Conservation (phyloP, 1,140 invertebrate genomes). For the Ladona fulva region DNA sequence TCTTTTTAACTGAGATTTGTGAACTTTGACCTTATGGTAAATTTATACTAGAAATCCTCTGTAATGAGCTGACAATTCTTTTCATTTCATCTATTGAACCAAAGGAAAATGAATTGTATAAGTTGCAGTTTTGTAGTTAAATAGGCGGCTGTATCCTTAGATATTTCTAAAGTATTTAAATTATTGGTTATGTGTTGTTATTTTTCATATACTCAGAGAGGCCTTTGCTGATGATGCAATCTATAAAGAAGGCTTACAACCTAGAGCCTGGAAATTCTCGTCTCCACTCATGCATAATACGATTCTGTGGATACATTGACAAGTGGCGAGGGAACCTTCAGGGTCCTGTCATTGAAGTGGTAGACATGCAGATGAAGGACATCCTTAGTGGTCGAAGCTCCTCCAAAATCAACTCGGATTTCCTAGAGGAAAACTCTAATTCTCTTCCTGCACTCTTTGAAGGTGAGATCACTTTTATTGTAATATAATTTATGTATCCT, state of each 20-base stretch:
- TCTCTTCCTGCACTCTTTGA: slow-evolving; percentile 61
- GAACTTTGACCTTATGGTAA: too few relatives aligned
- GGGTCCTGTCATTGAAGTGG: slow-evolving; percentile 58
- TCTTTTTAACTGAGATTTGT: too few relatives aligned
- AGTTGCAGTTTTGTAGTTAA: too few relatives aligned
- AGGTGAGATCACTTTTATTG: slow-evolving; percentile 35
- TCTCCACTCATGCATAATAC: slow-evolving; percentile 74
- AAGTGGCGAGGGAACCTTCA: slow-evolving; percentile 38
- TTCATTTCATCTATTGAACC: too few relatives aligned
- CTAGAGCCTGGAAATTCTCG: slow-evolving; percentile 64
- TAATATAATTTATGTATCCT: slow-evolving; percentile 23
- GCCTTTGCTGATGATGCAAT: slow-evolving; percentile 79
- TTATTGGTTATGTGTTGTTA: too few relatives aligned
- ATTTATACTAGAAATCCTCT: too few relatives aligned
- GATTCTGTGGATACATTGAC: slow-evolving; percentile 47
- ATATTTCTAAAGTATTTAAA: too few relatives aligned
- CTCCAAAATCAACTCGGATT: slow-evolving; percentile 59
- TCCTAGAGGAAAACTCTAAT: slow-evolving; percentile 47
- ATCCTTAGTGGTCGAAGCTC: slow-evolving; percentile 53
- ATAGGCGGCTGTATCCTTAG: too few relatives aligned
- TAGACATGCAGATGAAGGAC: slow-evolving; percentile 58
- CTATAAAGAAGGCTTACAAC: slow-evolving; percentile 73
- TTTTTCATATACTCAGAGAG: slow-evolving; percentile 46
- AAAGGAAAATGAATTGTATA: too few relatives aligned
- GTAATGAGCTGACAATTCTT: too few relatives aligned